These are phyloP conservation scores for Caenorhabditis imperialis DNA, from an alignment of 2,888 invertebrate species.

Conservation along the genomic window DNA sequence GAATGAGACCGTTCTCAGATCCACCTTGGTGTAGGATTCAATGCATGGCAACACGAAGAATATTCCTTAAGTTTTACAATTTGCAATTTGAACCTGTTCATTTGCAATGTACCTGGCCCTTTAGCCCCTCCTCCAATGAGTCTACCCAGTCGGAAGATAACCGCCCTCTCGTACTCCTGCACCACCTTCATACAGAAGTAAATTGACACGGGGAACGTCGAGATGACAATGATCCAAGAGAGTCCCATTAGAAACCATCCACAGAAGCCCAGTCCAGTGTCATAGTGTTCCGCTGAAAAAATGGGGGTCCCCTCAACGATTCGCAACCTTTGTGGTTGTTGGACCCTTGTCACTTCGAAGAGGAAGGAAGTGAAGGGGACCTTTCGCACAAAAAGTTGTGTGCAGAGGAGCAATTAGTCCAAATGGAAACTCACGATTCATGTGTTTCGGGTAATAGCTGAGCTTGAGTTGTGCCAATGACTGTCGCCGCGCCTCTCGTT, in stretches of 20 bases:
- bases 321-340: too few species aligned
- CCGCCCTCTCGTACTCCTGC: conserved; percentile 84
- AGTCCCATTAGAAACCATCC: conserved; percentile 71
- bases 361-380: conserved; percentile 3
- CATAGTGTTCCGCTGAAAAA: conserved; percentile 75
- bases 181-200: conserved; percentile 76
- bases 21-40: conserved; percentile 89
- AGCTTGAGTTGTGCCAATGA: conserved; percentile 77
- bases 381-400: not conserved
- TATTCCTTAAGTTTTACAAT: conserved; percentile 55
- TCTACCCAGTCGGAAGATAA: conserved; percentile 89
- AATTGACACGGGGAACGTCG: conserved; percentile 70
- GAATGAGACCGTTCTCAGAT: conserved; percentile 93
- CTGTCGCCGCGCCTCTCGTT: conserved; percentile 75
- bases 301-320: not conserved
- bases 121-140: conserved; percentile 85
- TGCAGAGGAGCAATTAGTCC: conserved; percentile 21
- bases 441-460: conserved; percentile 76
- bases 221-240: conserved; percentile 68
- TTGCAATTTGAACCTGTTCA: not conserved
- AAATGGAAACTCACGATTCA: conserved; percentile 67
- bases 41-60: conserved; percentile 86
- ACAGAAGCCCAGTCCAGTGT: conserved; percentile 74
- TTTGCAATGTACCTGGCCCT: conserved; percentile 82
- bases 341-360: too few species aligned